Evolutionary conservation across 2,113 vertebrate species (phyloP).

Genomic region (Epinephelus fuscoguttatus): DNA sequence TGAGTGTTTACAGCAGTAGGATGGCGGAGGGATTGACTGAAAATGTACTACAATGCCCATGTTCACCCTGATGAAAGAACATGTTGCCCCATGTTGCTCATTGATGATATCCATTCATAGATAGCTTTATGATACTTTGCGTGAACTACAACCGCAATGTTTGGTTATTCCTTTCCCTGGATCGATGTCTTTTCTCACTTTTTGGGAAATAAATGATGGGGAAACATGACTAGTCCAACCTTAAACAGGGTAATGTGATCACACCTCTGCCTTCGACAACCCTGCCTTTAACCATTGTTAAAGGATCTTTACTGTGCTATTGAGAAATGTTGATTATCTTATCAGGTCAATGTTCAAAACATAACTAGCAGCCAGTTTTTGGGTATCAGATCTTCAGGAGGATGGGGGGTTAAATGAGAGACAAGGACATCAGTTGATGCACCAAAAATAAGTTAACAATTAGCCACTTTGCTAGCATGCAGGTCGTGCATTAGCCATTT

Average conservation of each 20-base stretch:
- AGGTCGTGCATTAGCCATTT: too few species aligned
- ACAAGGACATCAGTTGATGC: too few species aligned
- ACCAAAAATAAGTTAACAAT: too few species aligned
- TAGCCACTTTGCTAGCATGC: too few species aligned
- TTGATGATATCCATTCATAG: background rate
- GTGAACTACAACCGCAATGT: background rate
- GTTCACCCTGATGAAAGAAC: background rate
- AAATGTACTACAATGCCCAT: background rate
- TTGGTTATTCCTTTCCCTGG: background rate
- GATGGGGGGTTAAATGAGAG: too few species aligned
- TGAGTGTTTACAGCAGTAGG: background rate
- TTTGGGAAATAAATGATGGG: too few species aligned
- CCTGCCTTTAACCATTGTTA: too few species aligned
- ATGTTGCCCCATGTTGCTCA: background rate
- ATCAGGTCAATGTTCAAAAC: background rate
- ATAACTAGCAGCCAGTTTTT: too few species aligned
- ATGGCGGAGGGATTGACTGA: background rate
- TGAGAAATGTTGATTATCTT: too few species aligned
- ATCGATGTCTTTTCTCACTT: background rate
- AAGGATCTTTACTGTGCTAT: background rate
- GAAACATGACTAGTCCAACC: background rate
- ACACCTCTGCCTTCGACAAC: background rate
- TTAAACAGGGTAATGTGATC: background rate
- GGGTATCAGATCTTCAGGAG: too few species aligned
- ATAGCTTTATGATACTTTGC: background rate